Percentiles rank a stretch among this genome's conserved stretches.
phyloP scores from a whole-genome alignment of 2,888 invertebrate genomes.

The Podotricha telesiphe region DNA sequence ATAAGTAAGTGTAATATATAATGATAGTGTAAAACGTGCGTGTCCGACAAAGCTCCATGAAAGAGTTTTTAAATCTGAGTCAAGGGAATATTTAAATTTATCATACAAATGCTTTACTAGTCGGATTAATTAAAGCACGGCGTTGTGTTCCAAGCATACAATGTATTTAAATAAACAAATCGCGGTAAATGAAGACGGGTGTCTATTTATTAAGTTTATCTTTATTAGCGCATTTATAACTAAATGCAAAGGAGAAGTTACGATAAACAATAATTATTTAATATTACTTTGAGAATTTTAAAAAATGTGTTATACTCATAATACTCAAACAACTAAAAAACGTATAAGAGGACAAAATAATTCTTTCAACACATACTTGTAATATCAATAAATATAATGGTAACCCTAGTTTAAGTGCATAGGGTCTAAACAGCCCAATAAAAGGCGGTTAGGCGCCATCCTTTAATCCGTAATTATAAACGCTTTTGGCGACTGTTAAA shows the following conservation, averaged over 20 bases:
- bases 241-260: not conserved
- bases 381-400: slow-evolving; percentile 25
- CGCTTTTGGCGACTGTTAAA: slow-evolving; percentile 56
- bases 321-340: not conserved
- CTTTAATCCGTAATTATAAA: slow-evolving; percentile 47
- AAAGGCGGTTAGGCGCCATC: slow-evolving; percentile 45
- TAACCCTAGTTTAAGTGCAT: slow-evolving; percentile 32
- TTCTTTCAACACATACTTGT: slow-evolving; percentile 12
- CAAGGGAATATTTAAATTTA: not conserved
- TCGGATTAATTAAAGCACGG: too few relatives aligned
- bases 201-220: too few relatives aligned
- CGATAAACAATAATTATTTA: too few relatives aligned
- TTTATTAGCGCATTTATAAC: too few relatives aligned
- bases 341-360: not conserved
- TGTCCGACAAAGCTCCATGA: too few relatives aligned
- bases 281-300: too few relatives aligned
- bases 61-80: not conserved
- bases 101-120: too few relatives aligned
- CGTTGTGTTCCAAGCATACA: not conserved
- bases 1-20: not conserved
- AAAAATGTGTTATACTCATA: not conserved
- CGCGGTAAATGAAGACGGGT: not conserved
- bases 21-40: not conserved
- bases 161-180: too few relatives aligned
- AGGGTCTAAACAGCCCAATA: slow-evolving; percentile 40